Conservation (phyloP, 92 coral and sea anemone genomes). For the Zoanthus sansibaricus region DNA sequence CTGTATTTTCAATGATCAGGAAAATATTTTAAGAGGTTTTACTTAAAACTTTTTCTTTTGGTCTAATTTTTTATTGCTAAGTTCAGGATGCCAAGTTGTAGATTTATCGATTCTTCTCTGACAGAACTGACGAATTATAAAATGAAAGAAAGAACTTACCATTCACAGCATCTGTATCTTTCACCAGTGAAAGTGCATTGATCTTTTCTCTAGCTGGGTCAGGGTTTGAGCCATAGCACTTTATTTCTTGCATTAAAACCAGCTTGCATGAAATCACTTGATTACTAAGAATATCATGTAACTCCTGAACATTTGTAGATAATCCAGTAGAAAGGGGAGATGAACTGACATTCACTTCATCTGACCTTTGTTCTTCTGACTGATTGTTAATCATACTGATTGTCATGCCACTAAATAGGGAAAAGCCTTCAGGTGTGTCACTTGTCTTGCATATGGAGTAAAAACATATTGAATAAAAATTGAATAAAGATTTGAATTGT, state of each 20-base stretch:
- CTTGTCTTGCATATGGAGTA: not conserved
- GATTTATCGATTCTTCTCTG: too few relatives aligned
- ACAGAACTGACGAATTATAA: too few relatives aligned
- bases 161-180: not conserved
- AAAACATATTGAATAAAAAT: too few relatives aligned
- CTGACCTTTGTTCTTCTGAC: conserved; percentile 22
- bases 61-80: too few relatives aligned
- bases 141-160: not conserved
- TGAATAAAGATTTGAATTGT: too few relatives aligned
- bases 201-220: not conserved
- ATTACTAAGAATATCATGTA: conserved; percentile 33
- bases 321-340: not conserved
- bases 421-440: conserved; percentile 6
- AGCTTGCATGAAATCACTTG: conserved; percentile 8
- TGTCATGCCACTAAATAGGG: conserved; percentile 41
- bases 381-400: not conserved
- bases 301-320: conserved; percentile 19
- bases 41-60: too few relatives aligned
- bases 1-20: too few relatives aligned
- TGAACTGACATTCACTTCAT: not conserved
- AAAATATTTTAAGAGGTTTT: too few relatives aligned
- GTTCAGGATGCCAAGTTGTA: too few relatives aligned
- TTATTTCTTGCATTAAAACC: not conserved
- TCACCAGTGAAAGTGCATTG: not conserved
- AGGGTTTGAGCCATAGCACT: not conserved